These are phyloP conservation scores for Nasalis larvatus DNA, from an alignment of 2,113 vertebrate species.

Conservation along the genomic window DNA sequence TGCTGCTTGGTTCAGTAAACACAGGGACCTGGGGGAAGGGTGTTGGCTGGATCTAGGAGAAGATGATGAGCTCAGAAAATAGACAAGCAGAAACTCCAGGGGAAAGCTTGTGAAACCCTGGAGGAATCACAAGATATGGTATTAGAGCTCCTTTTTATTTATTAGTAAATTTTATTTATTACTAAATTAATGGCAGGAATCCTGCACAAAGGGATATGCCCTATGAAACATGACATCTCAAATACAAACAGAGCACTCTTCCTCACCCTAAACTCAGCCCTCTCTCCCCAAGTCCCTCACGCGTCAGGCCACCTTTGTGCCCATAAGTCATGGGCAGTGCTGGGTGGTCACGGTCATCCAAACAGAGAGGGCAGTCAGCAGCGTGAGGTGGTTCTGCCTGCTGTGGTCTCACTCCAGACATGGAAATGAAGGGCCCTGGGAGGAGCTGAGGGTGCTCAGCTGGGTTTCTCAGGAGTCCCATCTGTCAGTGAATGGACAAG, in stretches of 20 bases:
- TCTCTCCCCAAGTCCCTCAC: too few species aligned
- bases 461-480: fast-evolving
- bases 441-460: fast-evolving
- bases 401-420: fast-evolving
- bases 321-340: fast-evolving
- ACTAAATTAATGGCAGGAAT: not conserved
- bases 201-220: too few species aligned
- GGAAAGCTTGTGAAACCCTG: not conserved
- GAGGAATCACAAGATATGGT: not conserved
- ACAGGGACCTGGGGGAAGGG: not conserved
- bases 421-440: fast-evolving
- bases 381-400: fast-evolving
- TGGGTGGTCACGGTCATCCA: too few species aligned
- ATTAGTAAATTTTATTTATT: not conserved
- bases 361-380: not conserved
- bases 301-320: too few species aligned
- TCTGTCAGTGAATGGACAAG: fast-evolving
- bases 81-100: too few species aligned
- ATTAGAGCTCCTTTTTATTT: not conserved
- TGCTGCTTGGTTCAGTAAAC: not conserved
- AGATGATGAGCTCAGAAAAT: too few species aligned
- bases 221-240: not conserved
- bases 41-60: not conserved
- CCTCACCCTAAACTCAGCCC: not conserved
- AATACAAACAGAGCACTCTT: not conserved